Conservation (phyloP, 2,888 invertebrate genomes). For the Onthophagus sagittarius region DNA sequence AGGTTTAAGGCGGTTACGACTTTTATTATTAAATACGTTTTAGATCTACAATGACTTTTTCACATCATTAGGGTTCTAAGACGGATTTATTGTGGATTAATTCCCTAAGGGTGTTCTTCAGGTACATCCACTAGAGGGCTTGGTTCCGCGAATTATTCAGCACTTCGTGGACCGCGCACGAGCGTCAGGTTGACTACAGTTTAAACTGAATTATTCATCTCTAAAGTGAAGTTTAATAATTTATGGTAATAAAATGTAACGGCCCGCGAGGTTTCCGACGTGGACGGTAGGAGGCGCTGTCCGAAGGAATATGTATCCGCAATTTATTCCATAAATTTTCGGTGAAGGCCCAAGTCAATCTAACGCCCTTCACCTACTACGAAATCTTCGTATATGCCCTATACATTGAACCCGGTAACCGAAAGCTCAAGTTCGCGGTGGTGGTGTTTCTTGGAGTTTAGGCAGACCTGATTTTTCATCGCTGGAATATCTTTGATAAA, state of each 20-base stretch:
- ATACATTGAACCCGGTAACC: background rate
- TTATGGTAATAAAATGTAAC: background rate
- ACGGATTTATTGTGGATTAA: background rate
- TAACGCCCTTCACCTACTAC: background rate
- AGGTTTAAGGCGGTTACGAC: too few relatives aligned
- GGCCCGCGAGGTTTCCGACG: background rate
- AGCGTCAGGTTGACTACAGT: background rate
- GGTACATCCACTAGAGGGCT: background rate
- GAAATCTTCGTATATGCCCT: background rate
- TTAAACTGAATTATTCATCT: background rate
- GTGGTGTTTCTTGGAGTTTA: too few relatives aligned
- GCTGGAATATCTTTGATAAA: constrained; percentile 39
- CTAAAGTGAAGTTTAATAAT: background rate
- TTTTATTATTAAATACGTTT: too few relatives aligned
- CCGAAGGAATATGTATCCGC: background rate
- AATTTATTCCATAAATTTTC: background rate
- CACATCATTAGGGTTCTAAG: background rate
- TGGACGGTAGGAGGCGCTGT: background rate
- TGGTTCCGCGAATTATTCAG: background rate
- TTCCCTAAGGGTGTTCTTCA: background rate
- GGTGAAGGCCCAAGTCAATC: background rate
- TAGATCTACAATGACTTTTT: too few relatives aligned
- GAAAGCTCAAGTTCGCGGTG: background rate
- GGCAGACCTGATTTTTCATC: background rate
- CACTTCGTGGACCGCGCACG: background rate